Base-by-base conservation (phyloP, 2,113 vertebrate species). In the Sclerurus mexicanus region DNA sequence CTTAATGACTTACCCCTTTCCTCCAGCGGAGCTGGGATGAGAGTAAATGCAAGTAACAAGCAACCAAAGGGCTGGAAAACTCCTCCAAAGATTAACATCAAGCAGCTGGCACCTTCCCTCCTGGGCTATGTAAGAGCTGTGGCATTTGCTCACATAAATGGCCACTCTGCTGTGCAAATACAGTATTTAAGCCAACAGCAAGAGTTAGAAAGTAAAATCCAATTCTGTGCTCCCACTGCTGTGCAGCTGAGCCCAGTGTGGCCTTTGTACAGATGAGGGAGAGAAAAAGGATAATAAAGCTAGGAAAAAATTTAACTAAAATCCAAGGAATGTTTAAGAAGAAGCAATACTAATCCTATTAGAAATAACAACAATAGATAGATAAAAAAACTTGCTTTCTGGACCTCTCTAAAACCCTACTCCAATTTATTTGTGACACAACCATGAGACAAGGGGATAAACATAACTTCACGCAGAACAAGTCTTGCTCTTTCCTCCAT, bases 131-230 rank as follows among this genome's bases (percentile, higher is more conserved):
- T 30, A 63, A 66, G 2, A 67, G 35, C n/a, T 10, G 5, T 40
- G n/a, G 52, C 12, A 14, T 62, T 55, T 67, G 40, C 31, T 63
- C 27, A 1, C 4, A n/a, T 18, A 39, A 50, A 30, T 10, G 62
- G 23, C 27, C 40, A 52, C 0, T 0, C 33, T 46, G 42, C 19
- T 24, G 4, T 27, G 37, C 14, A 37, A 52, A 39, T 7, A 40
- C 0, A 0, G 2, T 18, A 47, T 20, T 47, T 27, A 78, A 68
- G 56, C 28, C 40, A 84, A 87, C 53, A 64, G 50, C 55, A 60
- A 85, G 50, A 4, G 2, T 27, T 52, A 27, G 59, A 85, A 92
- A 74, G 80, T 11, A 49, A 59, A 85, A 25, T 12, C 21, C 59
- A 76, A 28, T 4, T 50, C 31, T 56, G 56, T 19, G 17, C 39